Conservation (phyloP, 2,797 vertebrate species). For the Urophycis tenuis region DNA sequence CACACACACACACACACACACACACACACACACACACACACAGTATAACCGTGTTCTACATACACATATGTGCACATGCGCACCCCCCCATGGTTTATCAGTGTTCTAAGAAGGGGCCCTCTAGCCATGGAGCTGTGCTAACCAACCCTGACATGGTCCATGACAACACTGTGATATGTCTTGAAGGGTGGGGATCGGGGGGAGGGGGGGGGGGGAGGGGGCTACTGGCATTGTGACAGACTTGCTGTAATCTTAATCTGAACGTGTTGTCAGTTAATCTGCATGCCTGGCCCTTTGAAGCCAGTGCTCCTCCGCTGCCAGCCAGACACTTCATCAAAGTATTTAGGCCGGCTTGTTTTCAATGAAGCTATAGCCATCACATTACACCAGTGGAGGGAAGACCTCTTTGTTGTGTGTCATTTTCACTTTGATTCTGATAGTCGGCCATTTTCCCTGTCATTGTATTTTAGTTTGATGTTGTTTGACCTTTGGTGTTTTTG, state of each 20-base stretch:
- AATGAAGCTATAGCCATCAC: not conserved
- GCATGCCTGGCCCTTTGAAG: constrained; percentile 24
- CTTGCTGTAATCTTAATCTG: constrained; percentile 42
- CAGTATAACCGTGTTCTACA: constrained; percentile 19
- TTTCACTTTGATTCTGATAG: no score
- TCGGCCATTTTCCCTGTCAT: not conserved
- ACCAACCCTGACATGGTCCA: not conserved
- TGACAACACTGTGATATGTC: not conserved
- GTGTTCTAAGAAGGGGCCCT: constrained; percentile 19
- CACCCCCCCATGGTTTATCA: constrained; percentile 27
- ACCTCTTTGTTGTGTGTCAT: not conserved
- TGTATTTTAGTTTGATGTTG: not conserved
- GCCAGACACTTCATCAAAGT: not conserved
- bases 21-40: constrained; percentile 20
- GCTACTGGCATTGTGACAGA: constrained; percentile 26
- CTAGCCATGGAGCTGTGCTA: not conserved
- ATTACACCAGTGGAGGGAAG: not conserved
- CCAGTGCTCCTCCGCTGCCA: not conserved
- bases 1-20: constrained; percentile 20
- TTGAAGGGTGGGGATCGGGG: not conserved
- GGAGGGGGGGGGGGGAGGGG: constrained; percentile 12
- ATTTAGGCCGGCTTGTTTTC: not conserved
- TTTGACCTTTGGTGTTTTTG: not conserved
- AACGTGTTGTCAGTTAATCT: constrained; percentile 38
- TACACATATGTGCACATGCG: constrained; percentile 9